Base-by-base conservation (phyloP, 2,888 invertebrate genomes). In the Pyrgus malvae region DNA sequence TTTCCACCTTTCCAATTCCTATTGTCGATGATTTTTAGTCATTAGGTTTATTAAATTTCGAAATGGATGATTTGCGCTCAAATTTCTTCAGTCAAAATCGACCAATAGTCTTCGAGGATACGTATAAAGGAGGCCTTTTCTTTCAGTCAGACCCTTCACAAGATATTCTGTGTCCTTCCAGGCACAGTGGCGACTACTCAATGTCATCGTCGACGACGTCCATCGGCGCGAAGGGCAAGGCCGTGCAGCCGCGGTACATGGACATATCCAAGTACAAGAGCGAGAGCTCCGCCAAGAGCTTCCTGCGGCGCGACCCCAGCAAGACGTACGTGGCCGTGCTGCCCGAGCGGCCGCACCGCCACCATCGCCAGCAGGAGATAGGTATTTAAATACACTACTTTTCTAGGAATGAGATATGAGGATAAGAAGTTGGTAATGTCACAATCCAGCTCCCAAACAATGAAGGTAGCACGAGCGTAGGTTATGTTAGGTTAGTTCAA, bases 201-300 rank as follows among this genome's bases (percentile, higher is more conserved):
- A 83, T 90, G 80, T 89, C 90, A 48, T 91, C 91, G 31, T 90
- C 91, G 0, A 88, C 89, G 12, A 86, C 88, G 45, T 88, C 89
- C 0, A 73, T 79, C 1, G 73, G 80, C 50, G 61, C 66, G 48
- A 78, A 77, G 64, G 75, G 71, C 8, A 31, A 31, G 5, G 69
- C 72, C 19, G 64, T 83, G 37, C 81, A 80, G 65, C 87, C 87
- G 4, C 87, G 92, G 44, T 93, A 93, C 68, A 71, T 93, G 56
- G 93, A 93, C 77, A 93, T 93, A 58, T 92, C 92, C 44, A 92
- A 92, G 74, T 93, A 92, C 75, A 92, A 92, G 74, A 74, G 64
- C 25, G 90, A 90, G 45, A 83, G 79, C 42, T 84, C 86, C 1
- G 86, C 91, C 3, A 80, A 80, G 64, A 90, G 76, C 65, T 89